A percentile compares a stretch with the other conserved stretches of the same genome.
Evolutionary conservation across 2,797 vertebrate genomes (phyloP).

Genomic region (Cyprinodon diabolis): DNA sequence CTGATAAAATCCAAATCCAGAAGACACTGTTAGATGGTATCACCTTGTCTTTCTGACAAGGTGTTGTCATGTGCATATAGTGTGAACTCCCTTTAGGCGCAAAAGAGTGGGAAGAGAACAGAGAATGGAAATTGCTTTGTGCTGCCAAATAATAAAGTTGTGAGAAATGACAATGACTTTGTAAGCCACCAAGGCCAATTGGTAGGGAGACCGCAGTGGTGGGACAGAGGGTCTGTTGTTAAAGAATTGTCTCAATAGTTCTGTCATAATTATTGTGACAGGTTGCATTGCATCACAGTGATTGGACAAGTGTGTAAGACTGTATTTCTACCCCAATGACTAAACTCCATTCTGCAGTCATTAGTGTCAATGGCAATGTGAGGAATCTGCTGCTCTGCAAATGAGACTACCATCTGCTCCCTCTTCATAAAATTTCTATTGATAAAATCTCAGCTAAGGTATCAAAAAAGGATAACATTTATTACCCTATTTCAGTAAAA

Average conservation of each 20-base stretch:
- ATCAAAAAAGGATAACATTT: background rate
- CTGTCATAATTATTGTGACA: conserved; percentile 77
- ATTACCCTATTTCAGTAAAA: background rate
- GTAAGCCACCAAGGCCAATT: conserved; percentile 75
- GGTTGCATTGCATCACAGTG: conserved; percentile 61
- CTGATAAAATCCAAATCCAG: conserved; percentile 28
- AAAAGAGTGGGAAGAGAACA: conserved; percentile 52
- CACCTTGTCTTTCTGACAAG: conserved; percentile 61
- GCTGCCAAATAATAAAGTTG: conserved; percentile 76
- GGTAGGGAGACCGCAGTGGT: conserved; percentile 57
- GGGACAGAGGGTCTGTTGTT: conserved; percentile 56
- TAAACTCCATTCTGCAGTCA: conserved; percentile 72
- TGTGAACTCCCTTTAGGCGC: conserved; percentile 68
- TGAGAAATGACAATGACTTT: conserved; percentile 78
- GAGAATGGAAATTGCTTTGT: conserved; percentile 74
- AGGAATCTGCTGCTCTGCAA: conserved; percentile 65
- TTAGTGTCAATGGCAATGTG: conserved; percentile 72
- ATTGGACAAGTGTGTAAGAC: conserved; percentile 74
- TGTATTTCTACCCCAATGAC: conserved; percentile 60
- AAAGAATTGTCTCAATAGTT: conserved; percentile 68
- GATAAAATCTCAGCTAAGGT: conserved; percentile 19
- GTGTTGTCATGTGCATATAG: conserved; percentile 74
- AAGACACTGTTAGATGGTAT: conserved; percentile 38
- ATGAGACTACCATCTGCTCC: conserved; percentile 71
- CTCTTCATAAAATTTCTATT: conserved; percentile 3